Evolutionary conservation across 2,888 invertebrate genomes (phyloP), one percentile per base, ranked within the genome.

Genomic region (Stenolophus ochropezus): DNA sequence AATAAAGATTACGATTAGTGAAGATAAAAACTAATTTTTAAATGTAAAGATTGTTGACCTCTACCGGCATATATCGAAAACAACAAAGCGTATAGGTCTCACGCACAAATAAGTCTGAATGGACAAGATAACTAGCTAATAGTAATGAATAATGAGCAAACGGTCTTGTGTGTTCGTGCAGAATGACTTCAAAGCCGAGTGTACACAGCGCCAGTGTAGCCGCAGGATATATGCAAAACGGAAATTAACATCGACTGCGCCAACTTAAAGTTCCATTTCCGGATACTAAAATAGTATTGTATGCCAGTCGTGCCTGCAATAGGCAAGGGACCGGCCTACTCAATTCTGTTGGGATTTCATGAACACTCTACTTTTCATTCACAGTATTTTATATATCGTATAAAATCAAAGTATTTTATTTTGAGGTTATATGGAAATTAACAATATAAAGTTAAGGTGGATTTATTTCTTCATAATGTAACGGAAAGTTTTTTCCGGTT

Each of bases 181-280:
- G 58, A 58, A 58, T 58, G 58, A 58, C 58, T 58, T 58, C 58
- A 58, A 58, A 58, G 58, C 23, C 58, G 58, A 25, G 2, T 25
- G 58, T 58, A 58, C 53, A n/a, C 23, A 8, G 58, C 58, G 58
- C 58, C 25, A 58, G 58, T 21, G 58, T 58, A 58, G 58, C 58
- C 58, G 58, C 58, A 58, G 58, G 58, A 58, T 58, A 58, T 58
- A 58, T 83, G 82, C 83, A 80, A 81, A 83, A 84, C 85, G 86
- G 86, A 86, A 86, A 86, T 86, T 86, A 86, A 86, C 84, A 84
- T 86, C 85, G 78, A 84, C 84, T 85, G 84, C 82, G 84, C 83
- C 84, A 85, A 83, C 85, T 84, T 84, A 84, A 83, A 85, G 85
- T 86, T 86, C 85, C 83, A 86, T 86, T 86, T 86, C 86, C 86